Percentiles rank a stretch among this genome's conserved stretches.
These are phyloP conservation scores for Chaitophorus viminalis DNA, from an alignment of 2,888 invertebrate species.

Conservation along the genomic window DNA sequence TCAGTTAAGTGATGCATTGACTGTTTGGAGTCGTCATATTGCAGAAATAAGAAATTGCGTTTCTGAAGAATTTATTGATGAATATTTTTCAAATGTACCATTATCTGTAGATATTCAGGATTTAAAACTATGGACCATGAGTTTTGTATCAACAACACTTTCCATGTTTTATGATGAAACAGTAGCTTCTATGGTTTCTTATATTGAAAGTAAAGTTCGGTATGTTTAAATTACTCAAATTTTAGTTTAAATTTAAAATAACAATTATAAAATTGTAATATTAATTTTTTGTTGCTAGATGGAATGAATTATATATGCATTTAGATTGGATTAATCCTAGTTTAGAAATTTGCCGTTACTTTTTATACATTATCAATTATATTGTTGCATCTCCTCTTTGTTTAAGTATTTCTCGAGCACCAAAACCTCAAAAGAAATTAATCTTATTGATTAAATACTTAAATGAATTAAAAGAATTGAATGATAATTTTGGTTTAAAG, in stretches of 20 bases:
- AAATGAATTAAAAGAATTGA: conserved; percentile 54
- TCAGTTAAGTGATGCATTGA: conserved; percentile 66
- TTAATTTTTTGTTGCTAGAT: conserved; percentile 23
- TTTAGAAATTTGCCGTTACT: conserved; percentile 47
- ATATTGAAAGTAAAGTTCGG: conserved; percentile 53
- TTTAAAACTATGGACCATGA: conserved; percentile 47
- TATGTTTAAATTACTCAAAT: conserved; percentile 1
- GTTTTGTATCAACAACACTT: conserved; percentile 64
- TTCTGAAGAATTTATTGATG: conserved; percentile 64
- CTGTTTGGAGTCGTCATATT: conserved; percentile 67
- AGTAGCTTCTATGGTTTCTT: conserved; percentile 45
- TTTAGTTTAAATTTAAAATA: not conserved
- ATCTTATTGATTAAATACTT: conserved; percentile 51
- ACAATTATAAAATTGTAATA: not conserved
- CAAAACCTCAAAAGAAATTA: conserved; percentile 44
- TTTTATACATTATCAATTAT: conserved; percentile 44
- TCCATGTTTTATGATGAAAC: conserved; percentile 54
- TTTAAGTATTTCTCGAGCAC: conserved; percentile 46
- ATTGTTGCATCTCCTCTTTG: conserved; percentile 55
- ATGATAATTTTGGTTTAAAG: conserved; percentile 50
- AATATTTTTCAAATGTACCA: conserved; percentile 63
- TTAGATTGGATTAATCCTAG: conserved; percentile 53
- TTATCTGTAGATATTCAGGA: conserved; percentile 58
- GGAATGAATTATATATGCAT: conserved; percentile 53
- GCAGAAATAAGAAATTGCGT: conserved; percentile 65